Percentiles rank a stretch among this genome's conserved stretches.
These are phyloP conservation scores for Entomobrya multifasciata DNA, from an alignment of 2,888 invertebrate species.

Conservation along the genomic window DNA sequence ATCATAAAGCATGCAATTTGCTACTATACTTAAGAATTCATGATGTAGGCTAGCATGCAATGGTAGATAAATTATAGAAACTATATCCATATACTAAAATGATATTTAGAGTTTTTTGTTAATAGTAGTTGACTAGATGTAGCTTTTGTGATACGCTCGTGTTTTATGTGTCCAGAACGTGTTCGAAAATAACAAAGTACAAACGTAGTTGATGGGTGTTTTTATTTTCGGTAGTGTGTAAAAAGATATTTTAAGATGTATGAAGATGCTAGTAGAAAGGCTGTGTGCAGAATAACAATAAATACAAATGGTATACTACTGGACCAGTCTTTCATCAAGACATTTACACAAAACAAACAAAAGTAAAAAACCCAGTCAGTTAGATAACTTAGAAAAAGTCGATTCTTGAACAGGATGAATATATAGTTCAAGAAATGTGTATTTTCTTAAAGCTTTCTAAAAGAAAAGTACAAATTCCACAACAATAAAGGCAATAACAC, in stretches of 20 bases:
- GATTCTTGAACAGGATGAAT: slow-evolving; percentile 7
- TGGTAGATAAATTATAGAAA: no score
- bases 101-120: no score
- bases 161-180: no score
- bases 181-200: no score
- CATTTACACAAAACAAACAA: slow-evolving; percentile 28
- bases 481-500: slow-evolving; percentile 34
- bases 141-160: no score
- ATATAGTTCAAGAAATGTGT: not conserved
- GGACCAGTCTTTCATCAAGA: slow-evolving; percentile 6
- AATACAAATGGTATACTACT: not conserved
- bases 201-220: no score
- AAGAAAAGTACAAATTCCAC: not conserved
- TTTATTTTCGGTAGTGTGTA: no score
- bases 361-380: slow-evolving; percentile 20
- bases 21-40: not conserved
- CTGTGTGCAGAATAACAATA: slow-evolving; percentile 7
- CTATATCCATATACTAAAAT: no score
- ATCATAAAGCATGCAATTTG: not conserved
- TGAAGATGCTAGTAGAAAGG: not conserved
- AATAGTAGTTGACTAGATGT: no score
- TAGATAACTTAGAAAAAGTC: not conserved
- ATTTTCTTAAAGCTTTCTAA: not conserved
- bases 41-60: not conserved
- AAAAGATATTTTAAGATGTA: no score